phyloP scores from a whole-genome alignment of 2,888 invertebrate species.

The Amiota mariae region DNA sequence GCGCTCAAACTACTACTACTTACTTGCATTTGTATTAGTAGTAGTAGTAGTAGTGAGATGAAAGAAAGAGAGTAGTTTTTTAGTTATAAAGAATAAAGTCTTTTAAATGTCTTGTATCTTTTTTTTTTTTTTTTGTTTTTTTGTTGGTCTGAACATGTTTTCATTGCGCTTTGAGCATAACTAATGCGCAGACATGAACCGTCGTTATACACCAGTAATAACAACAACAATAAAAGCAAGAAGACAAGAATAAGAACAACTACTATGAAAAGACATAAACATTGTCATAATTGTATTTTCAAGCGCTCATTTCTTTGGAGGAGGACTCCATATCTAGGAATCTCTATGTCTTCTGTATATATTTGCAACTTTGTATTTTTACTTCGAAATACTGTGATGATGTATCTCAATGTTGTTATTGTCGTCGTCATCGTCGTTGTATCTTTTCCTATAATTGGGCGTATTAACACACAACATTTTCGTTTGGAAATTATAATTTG shows the following conservation, averaged over 20 bases:
- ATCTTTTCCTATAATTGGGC: conserved; percentile 25
- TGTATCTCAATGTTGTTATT: neutral
- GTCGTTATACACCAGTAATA: neutral
- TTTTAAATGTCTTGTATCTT: no score
- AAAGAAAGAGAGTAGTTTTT: no score
- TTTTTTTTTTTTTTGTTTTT: neutral
- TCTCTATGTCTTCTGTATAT: no score
- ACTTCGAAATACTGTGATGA: neutral
- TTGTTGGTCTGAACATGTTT: conserved; percentile 13
- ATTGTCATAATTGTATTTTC: conserved; percentile 6
- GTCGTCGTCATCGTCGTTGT: neutral
- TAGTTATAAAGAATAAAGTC: no score
- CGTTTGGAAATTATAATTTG: conserved; percentile 36
- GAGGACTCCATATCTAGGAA: no score
- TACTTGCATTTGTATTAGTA: no score
- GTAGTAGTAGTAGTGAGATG: no score
- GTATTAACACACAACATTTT: conserved; percentile 28
- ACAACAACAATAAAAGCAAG: neutral
- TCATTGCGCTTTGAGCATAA: conserved; percentile 28
- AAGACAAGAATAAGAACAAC: neutral
- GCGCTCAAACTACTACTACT: no score
- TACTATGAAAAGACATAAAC: no score
- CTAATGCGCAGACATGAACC: conserved; percentile 26
- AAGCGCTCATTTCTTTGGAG: neutral
- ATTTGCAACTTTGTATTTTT: no score